Base-by-base conservation (phyloP, 2,888 invertebrate genomes). In the Drosophila mimetica region DNA sequence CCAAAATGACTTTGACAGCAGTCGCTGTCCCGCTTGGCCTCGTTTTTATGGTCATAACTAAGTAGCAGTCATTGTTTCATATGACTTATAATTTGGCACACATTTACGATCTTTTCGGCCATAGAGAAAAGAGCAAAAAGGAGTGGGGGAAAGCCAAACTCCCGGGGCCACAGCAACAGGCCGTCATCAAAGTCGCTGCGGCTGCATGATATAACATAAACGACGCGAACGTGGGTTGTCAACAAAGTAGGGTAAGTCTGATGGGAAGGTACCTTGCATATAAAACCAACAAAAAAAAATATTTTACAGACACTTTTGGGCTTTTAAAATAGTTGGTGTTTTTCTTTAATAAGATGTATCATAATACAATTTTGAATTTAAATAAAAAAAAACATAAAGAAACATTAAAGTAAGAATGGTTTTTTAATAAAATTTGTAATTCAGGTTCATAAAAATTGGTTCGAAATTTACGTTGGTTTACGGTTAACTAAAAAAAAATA, bases 1-100 rank as follows among this genome's bases (percentile, higher is more conserved):
- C 75, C 81, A 63, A 81, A 81, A 81, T 84, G 86, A 83, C 84
- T 86, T 84, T 83, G 80, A 86, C 86, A 86, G 85, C 84, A 84
- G 81, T 81, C 72, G 73, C 22, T 3, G 2, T 25, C 30, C 5
- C 18, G 25, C 30, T 52, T 53, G 39, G 47, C 63, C 50, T 37
- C 52, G n/a, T 79, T 81, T 77, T 76, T 85, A 87, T 87, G 86
- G 77, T 65, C 79, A 79, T 85, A 79, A 87, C 86, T 82, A 79
- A 82, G 88, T 85, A 86, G 79, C 67, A 57, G 59, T 55, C 54
- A 72, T 72, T 72, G 72, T 72, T 67, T 54, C 66, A 79, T 85
- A 86, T 72, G 86, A 67, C 86, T 76, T 74, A 86, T 85, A 78
- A 86, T 81, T 84, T 84, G 77, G 71, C 71, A 83, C 83, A 67